Base-by-base conservation (phyloP, 2,888 invertebrate genomes). In the Chaitophorus viminalis region DNA sequence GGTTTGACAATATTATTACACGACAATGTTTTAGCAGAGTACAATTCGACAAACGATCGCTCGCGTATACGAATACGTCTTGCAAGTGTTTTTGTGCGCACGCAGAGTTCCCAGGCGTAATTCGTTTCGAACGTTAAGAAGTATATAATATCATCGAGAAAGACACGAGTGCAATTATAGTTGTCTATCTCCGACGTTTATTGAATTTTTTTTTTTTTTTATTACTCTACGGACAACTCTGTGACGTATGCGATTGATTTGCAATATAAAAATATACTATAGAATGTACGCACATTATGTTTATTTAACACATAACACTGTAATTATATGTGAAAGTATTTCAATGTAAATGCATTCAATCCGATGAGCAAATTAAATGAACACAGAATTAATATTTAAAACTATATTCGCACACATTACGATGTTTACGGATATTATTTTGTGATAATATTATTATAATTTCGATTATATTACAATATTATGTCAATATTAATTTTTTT, bases 101-200 rank as follows among this genome's bases (percentile, higher is more conserved):
- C 52, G n/a, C 33, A n/a, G n/a, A 1, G 31, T 1, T n/a, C n/a
- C n/a, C 82, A 2, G 79, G 52, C 72, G 72, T 82, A 82, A 72
- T 72, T 82, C 52, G 54, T 72, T 52, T 4, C 33, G 36, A n/a
- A 82, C 18, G 21, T n/a, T n/a, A n/a, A n/a, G n/a, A n/a, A n/a
- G n/a, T n/a, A n/a, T n/a, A n/a, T n/a, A n/a, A n/a, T n/a, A 33
- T 72, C 11, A 9, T 46, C 60, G 39, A n/a, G 83, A 74, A 85
- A 31, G 76, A 76, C 77, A 85, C 68, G 31, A 31, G 84, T 68
- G 84, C 84, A 85, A 85, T 85, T 85, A 77, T 77, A 33, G 84
- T 85, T 76, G 84, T 85, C 84, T 85, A 85, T 14, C 1, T 46
- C 65, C 68, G 29, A 54, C 33, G 25, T 82, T 72, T 21, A 33